These are phyloP conservation scores for Psittacara wagleri DNA, from an alignment of 2,113 vertebrate genomes.

Conservation along the genomic window DNA sequence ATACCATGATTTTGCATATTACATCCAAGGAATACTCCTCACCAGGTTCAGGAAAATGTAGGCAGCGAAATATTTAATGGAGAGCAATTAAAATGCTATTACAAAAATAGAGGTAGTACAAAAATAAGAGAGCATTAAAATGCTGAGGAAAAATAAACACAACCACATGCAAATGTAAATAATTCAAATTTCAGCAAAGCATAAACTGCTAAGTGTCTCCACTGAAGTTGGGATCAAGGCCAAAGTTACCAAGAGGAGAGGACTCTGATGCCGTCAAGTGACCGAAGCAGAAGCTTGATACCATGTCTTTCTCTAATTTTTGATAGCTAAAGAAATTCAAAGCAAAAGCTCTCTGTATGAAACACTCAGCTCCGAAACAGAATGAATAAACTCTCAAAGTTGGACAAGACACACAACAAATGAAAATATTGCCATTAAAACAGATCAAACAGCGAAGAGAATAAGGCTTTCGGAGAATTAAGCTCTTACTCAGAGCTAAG, in stretches of 20 bases:
- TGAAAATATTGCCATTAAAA: neutral
- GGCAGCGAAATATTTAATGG: neutral
- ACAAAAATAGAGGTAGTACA: neutral
- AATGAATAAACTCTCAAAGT: neutral
- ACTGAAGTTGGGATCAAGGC: neutral
- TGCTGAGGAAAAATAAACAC: neutral
- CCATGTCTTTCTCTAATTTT: neutral
- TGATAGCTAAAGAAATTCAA: neutral
- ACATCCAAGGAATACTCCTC: neutral
- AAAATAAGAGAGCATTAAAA: neutral
- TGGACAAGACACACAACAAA: constrained; percentile 26
- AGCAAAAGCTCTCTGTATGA: neutral
- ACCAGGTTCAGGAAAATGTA: neutral
- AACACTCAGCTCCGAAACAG: neutral
- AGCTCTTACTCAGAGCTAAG: neutral
- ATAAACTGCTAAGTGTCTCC: neutral
- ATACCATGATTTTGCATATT: neutral
- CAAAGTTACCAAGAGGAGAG: neutral
- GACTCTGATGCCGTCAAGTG: neutral
- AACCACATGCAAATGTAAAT: neutral
- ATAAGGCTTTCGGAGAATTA: neutral
- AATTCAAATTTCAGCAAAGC: neutral
- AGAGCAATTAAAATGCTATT: neutral
- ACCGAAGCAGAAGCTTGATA: neutral
- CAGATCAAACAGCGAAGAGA: neutral